Conservation (phyloP, 2,888 invertebrate species). For the Cheilosia pagana region DNA sequence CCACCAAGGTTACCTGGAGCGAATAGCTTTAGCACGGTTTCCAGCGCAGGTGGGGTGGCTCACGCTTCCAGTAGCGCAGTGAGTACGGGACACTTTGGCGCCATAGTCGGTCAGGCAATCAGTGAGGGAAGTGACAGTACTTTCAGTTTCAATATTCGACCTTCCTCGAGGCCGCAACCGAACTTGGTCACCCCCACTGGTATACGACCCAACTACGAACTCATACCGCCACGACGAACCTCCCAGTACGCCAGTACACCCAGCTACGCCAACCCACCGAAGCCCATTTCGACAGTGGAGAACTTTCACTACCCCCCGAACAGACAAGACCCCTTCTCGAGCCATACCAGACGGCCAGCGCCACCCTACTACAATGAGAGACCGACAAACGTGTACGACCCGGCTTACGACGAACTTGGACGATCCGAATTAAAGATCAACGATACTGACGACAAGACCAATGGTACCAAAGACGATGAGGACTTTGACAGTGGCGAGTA, state of each 20-base stretch:
- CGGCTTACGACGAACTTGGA: slow-evolving; percentile 66
- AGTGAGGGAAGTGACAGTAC: slow-evolving; percentile 81
- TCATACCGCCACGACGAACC: slow-evolving; percentile 72
- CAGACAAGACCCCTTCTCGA: slow-evolving; percentile 76
- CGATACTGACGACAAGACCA: slow-evolving; percentile 25
- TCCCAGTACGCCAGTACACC: slow-evolving; percentile 76
- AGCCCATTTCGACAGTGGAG: slow-evolving; percentile 73
- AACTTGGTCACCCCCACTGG: slow-evolving; percentile 74
- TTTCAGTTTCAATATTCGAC: slow-evolving; percentile 82
- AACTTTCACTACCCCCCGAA: slow-evolving; percentile 76
- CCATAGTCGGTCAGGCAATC: slow-evolving; percentile 79
- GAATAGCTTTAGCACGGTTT: slow-evolving; percentile 76
- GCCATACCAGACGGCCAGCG: slow-evolving; percentile 63
- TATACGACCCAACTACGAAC: slow-evolving; percentile 75
- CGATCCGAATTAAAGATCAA: slow-evolving; percentile 55
- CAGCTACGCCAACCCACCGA: slow-evolving; percentile 63
- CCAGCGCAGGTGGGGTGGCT: slow-evolving; percentile 70
- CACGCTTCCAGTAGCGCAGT: slow-evolving; percentile 80
- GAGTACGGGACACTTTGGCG: slow-evolving; percentile 79
- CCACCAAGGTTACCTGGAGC: slow-evolving; percentile 57
- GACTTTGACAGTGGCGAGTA: slow-evolving; percentile 75
- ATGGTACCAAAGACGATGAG: slow-evolving; percentile 52
- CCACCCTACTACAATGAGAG: slow-evolving; percentile 34
- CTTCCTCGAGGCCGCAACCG: slow-evolving; percentile 77
- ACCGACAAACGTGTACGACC: slow-evolving; percentile 62